Conservation (phyloP, 2,888 invertebrate species). For the Limnephilus marmoratus region DNA sequence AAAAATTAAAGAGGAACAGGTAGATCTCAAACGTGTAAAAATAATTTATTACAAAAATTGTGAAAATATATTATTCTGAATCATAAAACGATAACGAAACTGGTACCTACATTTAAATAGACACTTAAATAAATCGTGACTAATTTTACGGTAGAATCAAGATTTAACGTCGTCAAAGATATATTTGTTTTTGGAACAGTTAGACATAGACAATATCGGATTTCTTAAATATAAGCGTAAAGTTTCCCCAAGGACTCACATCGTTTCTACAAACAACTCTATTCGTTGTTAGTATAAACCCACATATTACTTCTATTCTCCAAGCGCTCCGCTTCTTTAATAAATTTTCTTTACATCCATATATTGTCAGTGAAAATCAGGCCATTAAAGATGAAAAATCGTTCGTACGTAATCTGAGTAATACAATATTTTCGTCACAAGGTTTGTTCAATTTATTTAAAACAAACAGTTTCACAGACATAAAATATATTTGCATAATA, state of each 20-base stretch:
- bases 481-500: too few species aligned
- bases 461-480: too few species aligned
- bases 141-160: neutral
- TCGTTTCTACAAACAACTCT: neutral
- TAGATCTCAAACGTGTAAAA: neutral
- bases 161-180: neutral
- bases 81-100: neutral
- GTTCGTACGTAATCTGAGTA: neutral
- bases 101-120: neutral
- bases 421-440: neutral
- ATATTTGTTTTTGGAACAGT: neutral
- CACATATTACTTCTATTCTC: neutral
- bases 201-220: neutral
- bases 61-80: neutral
- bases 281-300: neutral
- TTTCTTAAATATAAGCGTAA: slow-evolving; percentile 20
- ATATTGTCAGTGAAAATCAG: neutral
- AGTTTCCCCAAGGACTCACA: neutral
- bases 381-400: neutral
- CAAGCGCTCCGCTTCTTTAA: neutral
- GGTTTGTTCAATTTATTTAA: too few species aligned
- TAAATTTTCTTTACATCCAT: neutral
- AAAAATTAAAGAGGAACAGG: neutral
- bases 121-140: neutral
- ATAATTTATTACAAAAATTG: neutral